Base-by-base conservation (phyloP, 2,113 vertebrate genomes). In the Cisticola juncidis region DNA sequence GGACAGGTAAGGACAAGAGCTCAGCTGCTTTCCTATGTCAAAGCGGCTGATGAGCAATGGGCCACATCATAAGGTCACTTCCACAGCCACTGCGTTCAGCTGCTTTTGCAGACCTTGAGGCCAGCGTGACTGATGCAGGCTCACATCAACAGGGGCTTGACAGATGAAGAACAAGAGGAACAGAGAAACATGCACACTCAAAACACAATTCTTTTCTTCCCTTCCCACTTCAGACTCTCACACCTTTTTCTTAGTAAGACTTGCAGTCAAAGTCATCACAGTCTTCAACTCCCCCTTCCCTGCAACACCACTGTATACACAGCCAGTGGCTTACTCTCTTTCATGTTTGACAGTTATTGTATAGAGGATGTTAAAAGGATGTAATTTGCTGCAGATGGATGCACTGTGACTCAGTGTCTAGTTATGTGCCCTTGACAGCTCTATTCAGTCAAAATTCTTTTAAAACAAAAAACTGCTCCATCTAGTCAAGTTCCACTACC, bases 361-460 rank as follows among this genome's bases (percentile, higher is more conserved):
- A 94, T 19, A 92, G 74, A 74, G 92, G 86, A 92, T 0, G 12
- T 71, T 89, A 61, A 77, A 91, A 92, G 70, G 64, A 88, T 78
- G 80, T 91, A 94, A 97, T 79, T 51, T 1, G 2, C 80, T 90
- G 74, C 93, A 97, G 96, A 94, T 95, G 88, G 90, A 92, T 76
- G 66, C 58, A 81, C 71, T 76, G 70, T 97, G 95, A 97, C 92
- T 97, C 95, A 96, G 3, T 91, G 97, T 96, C 96, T 96, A 95
- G 92, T 87, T 97, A 96, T 94, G 95, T 50, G 91, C 94, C 74
- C 94, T 91, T 29, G 3, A 88, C 81, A 91, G 87, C 44, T 94
- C 92, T 48, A 64, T 62, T 89, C 68, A 82, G 73, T 78, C 80
- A 91, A 83, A 91, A 91, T 45, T 88, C 44, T 84, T 94, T 64